These are phyloP conservation scores for Tryphoninae sp. DNA, from an alignment of 2,888 invertebrate species.

Conservation along the genomic window DNA sequence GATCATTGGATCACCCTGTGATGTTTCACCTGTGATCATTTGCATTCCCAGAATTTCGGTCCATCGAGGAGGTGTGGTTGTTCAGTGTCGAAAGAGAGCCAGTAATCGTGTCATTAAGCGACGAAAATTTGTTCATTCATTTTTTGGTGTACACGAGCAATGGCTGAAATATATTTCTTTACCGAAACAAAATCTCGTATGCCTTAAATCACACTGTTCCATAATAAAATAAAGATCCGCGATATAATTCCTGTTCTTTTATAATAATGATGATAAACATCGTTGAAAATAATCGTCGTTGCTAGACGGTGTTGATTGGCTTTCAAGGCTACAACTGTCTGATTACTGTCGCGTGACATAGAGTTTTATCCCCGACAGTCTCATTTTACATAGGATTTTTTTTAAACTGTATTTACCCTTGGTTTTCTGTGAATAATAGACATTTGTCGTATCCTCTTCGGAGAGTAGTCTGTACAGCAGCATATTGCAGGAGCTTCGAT, in stretches of 20 bases:
- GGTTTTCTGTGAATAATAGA: too few species aligned
- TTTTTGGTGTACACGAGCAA: background rate
- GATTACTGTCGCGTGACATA: too few species aligned
- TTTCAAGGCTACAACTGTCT: too few species aligned
- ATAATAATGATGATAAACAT: background rate
- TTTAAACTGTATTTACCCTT: too few species aligned
- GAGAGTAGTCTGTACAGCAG: too few species aligned
- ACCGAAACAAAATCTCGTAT: too few species aligned
- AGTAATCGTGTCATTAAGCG: background rate
- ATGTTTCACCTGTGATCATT: slow-evolving; percentile 11
- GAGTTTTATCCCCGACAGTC: too few species aligned
- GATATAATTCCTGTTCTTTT: background rate
- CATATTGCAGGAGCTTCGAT: too few species aligned
- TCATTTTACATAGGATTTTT: too few species aligned
- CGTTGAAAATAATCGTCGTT: background rate
- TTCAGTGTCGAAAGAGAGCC: background rate
- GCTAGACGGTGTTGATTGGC: too few species aligned
- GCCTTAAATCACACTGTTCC: too few species aligned
- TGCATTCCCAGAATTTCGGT: slow-evolving; percentile 1
- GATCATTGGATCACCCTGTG: background rate
- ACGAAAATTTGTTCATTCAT: background rate
- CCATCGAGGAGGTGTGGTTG: slow-evolving; percentile 31
- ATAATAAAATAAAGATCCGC: background rate
- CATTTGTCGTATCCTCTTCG: too few species aligned
- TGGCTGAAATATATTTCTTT: background rate